These are phyloP conservation scores for Metaphire vulgaris DNA, from an alignment of 1,140 invertebrate species.

Conservation along the genomic window DNA sequence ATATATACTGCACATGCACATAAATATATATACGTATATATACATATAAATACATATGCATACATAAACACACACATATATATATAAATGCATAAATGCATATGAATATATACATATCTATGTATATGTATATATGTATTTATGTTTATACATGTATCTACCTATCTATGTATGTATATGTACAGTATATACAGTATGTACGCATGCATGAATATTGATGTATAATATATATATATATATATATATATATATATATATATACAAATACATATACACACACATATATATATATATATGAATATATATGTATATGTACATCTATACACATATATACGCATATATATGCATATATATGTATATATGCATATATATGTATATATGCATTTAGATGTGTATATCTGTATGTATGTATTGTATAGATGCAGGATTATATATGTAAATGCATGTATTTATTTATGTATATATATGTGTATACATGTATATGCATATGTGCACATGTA, in stretches of 20 bases:
- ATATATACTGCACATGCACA: background rate
- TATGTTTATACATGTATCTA: background rate
- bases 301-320: background rate
- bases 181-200: background rate
- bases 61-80: background rate
- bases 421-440: background rate
- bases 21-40: background rate
- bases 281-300: background rate
- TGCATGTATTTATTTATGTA: background rate
- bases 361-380: background rate
- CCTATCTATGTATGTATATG: background rate
- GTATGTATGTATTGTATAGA: background rate
- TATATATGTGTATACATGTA: conserved; percentile 8
- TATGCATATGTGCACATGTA: background rate
- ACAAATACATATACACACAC: background rate
- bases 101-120: background rate
- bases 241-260: background rate
- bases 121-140: background rate
- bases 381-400: background rate
- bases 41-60: background rate
- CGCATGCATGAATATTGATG: background rate
- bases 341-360: background rate
- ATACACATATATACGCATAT: no score
- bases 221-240: background rate
- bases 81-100: background rate